Evolutionary conservation across 2,113 vertebrate genomes (phyloP).

Genomic region (Rhadina sibilatrix): DNA sequence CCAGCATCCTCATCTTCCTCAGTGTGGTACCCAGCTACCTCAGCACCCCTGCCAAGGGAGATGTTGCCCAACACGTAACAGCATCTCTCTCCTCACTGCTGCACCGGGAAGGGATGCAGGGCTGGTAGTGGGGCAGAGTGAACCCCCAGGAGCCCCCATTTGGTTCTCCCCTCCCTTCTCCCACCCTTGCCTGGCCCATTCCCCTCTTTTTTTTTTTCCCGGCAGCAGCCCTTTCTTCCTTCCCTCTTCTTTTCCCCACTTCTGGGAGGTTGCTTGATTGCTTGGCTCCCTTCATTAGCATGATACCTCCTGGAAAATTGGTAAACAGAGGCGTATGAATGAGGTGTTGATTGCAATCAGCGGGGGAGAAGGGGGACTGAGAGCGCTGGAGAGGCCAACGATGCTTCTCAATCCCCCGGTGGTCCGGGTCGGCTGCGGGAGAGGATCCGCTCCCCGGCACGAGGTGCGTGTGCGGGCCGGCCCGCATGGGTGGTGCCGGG

Average conservation of each 20-base stretch:
- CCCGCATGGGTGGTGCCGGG: no score
- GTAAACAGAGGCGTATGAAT: slow-evolving; percentile 59
- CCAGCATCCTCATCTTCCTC: not conserved
- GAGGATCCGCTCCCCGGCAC: not conserved
- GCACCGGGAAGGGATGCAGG: not conserved
- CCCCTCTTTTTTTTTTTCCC: not conserved
- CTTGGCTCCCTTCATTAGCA: slow-evolving; percentile 40
- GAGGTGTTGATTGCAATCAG: slow-evolving; percentile 73
- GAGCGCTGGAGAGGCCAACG: not conserved
- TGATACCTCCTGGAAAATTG: slow-evolving; percentile 37
- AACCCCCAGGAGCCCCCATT: not conserved
- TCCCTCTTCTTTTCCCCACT: not conserved
- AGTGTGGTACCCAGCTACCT: not conserved
- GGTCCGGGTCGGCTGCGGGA: not conserved
- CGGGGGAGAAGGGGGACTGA: slow-evolving; percentile 25
- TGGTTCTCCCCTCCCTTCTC: not conserved
- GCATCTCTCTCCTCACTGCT: not conserved
- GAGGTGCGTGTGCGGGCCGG: not conserved
- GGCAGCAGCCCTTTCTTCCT: not conserved
- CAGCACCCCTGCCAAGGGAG: not conserved
- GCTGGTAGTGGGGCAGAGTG: not conserved
- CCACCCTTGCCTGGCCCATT: not conserved
- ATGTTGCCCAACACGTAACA: not conserved
- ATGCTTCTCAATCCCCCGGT: slow-evolving; percentile 19
- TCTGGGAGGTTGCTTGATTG: slow-evolving; percentile 37